Base-by-base conservation (phyloP, 2,113 vertebrate species). In the Amblyopsis rosae region DNA sequence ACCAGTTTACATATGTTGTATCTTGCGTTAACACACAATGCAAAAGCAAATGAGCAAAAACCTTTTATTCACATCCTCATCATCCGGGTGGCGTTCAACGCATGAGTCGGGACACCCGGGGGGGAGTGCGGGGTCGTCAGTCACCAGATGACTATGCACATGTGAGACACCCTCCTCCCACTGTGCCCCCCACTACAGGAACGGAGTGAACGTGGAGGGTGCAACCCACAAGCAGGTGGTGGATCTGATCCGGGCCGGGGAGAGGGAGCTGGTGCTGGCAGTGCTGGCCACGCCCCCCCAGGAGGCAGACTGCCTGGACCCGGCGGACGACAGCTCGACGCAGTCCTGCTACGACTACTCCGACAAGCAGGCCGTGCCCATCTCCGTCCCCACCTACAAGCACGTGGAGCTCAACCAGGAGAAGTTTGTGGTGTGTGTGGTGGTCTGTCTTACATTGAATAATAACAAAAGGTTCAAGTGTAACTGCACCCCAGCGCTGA, bases 211-310 rank as follows among this genome's bases (percentile, higher is more conserved):
- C 12, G 96, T 98, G 0, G 97, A 98, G 41, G 97, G 97, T 9
- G 95, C 97, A 0, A 99, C 96, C 0, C 97, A 99, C 89, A 98
- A 98, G 92, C 97, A 99, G 82, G 97, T 99, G 88, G 97, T 99
- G 89, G 97, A 99, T 68, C 94, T 99, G 91, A 99, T 99, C 85
- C 94, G 97, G 0, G 96, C 95, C 0, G 96, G 96, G 0, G 96
- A 98, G 91, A 92, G 93, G 80, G 96, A 99, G 87, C 85, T 99
- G 78, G 89, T 96, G 49, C 92, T 99, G 68, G 95, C 96, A 0
- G 96, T 99, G 70, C 78, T 99, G 65, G 97, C 97, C 0, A 95
- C 98, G 11, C 96, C 97, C 0, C 95, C 95, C 0, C 96, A 97
- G 53, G 97, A 98, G 89, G 94, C 93, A 0, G 97, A 98, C 53